A percentile compares a stretch with the other conserved stretches of the same genome.
Evolutionary conservation across 2,113 vertebrate genomes (phyloP).

Genomic region (Cyanoliseus patagonus): DNA sequence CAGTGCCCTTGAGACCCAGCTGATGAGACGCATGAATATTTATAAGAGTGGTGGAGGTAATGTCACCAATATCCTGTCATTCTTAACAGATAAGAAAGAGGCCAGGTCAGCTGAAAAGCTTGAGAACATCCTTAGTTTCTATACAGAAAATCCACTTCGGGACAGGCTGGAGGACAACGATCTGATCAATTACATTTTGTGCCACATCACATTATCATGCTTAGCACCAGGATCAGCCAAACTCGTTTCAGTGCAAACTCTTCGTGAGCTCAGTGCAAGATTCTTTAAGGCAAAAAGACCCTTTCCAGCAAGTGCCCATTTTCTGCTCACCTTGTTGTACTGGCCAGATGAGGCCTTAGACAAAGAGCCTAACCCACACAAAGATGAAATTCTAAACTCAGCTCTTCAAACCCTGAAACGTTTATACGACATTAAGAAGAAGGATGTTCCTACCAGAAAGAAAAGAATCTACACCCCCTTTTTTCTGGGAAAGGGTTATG

Average conservation of each 20-base stretch:
- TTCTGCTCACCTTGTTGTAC: slow-evolving; percentile 78
- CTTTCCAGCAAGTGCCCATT: slow-evolving; percentile 72
- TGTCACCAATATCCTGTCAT: slow-evolving; percentile 76
- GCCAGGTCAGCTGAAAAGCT: slow-evolving; percentile 21
- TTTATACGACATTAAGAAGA: slow-evolving; percentile 71
- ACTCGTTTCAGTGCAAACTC: slow-evolving; percentile 41
- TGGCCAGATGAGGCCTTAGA: slow-evolving; percentile 81
- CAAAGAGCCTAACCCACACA: slow-evolving; percentile 56
- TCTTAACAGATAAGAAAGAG: slow-evolving; percentile 70
- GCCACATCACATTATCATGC: slow-evolving; percentile 76
- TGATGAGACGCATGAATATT: slow-evolving; percentile 75
- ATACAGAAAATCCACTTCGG: slow-evolving; percentile 52
- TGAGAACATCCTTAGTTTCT: slow-evolving; percentile 73
- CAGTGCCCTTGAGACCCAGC: not conserved
- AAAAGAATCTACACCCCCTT: slow-evolving; percentile 80
- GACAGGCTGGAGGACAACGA: slow-evolving; percentile 71
- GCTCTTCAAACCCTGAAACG: slow-evolving; percentile 74
- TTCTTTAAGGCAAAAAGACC: slow-evolving; percentile 44
- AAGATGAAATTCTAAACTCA: slow-evolving; percentile 72
- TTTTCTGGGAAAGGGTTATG: slow-evolving; percentile 76
- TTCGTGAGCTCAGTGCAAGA: slow-evolving; percentile 70
- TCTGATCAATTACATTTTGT: slow-evolving; percentile 74
- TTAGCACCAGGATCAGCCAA: slow-evolving; percentile 61
- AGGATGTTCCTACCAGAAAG: slow-evolving; percentile 74
- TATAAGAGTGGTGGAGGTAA: slow-evolving; percentile 77